A percentile compares a stretch with the other conserved stretches of the same genome.
These are phyloP conservation scores for Arenaria interpres DNA, from an alignment of 2,113 vertebrate genomes.

Conservation along the genomic window DNA sequence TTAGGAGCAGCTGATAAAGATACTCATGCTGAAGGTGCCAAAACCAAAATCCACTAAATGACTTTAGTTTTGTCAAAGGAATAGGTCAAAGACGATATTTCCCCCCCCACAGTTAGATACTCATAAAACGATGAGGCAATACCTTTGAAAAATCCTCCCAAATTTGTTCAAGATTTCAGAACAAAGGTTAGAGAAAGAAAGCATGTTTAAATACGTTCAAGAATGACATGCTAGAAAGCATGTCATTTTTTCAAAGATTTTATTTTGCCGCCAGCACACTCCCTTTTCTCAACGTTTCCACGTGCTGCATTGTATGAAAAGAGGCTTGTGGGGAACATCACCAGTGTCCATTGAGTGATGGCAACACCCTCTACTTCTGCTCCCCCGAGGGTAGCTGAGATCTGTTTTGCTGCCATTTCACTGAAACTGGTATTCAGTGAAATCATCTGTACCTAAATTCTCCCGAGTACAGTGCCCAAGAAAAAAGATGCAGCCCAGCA, in stretches of 20 bases:
- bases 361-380: background rate
- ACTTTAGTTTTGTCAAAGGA: background rate
- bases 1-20: background rate
- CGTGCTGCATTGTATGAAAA: background rate
- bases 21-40: background rate
- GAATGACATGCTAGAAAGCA: background rate
- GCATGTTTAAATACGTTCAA: background rate
- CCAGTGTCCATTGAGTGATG: background rate
- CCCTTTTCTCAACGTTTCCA: background rate
- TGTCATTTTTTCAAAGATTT: background rate
- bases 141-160: background rate
- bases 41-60: background rate
- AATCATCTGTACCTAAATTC: background rate
- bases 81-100: background rate
- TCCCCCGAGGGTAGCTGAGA: background rate
- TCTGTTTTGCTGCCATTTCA: background rate
- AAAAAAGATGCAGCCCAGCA: background rate
- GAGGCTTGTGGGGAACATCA: background rate
- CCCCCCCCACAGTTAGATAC: background rate
- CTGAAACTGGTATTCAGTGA: background rate
- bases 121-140: accelerated
- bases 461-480: background rate
- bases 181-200: background rate
- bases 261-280: background rate
- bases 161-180: background rate